Evolutionary conservation across 2,888 invertebrate genomes (phyloP).

Genomic region (Agriopis leucophaearia): DNA sequence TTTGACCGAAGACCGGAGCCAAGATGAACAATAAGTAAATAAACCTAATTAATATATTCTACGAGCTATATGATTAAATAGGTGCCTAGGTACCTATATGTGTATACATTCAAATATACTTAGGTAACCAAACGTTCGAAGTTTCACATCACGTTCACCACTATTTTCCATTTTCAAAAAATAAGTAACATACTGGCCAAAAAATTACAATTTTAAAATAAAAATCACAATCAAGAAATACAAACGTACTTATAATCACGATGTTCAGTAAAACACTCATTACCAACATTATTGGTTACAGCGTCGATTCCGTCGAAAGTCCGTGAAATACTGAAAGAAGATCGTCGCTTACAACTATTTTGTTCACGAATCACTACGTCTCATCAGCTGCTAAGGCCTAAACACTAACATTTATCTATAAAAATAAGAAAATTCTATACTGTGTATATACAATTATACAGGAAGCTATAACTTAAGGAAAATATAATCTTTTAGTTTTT

Average conservation of each 20-base stretch:
- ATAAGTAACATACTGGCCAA: too few species aligned
- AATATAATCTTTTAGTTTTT: not conserved
- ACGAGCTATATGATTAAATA: too few species aligned
- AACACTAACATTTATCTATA: not conserved
- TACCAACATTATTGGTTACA: constrained; percentile 39
- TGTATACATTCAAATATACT: too few species aligned
- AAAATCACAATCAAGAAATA: constrained; percentile 4
- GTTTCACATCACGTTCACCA: too few species aligned
- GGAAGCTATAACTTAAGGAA: not conserved
- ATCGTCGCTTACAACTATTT: not conserved
- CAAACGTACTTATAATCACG: constrained; percentile 37
- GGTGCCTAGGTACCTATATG: too few species aligned
- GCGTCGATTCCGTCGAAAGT: constrained; percentile 2
- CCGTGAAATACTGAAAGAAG: constrained; percentile 28
- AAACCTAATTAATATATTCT: too few species aligned
- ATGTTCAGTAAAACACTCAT: constrained; percentile 49
- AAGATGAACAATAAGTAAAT: too few species aligned
- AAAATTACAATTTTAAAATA: not conserved
- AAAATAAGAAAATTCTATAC: not conserved
- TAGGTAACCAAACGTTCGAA: too few species aligned
- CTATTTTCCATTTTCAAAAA: too few species aligned
- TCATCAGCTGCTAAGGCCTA: not conserved
- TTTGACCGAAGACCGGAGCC: too few species aligned
- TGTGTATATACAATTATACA: not conserved
- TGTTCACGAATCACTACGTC: not conserved